Percentiles rank a stretch among this genome's conserved stretches.
Evolutionary conservation across 2,797 vertebrate genomes (phyloP).

Genomic region (Ctenochaetus hawaiiensis): DNA sequence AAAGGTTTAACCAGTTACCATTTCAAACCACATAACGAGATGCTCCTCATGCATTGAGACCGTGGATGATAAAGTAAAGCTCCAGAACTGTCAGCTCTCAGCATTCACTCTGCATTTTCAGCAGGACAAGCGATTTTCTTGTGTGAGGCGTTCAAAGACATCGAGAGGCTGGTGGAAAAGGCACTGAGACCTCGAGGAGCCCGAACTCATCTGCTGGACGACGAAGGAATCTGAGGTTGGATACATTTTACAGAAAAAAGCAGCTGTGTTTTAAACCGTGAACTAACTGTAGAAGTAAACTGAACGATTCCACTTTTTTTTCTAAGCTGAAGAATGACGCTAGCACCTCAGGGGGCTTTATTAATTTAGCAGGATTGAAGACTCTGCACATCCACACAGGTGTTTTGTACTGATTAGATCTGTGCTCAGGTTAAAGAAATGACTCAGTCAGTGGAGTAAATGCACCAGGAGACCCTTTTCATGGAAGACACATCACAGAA

Average conservation of each 20-base stretch:
- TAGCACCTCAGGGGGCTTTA: too few relatives aligned
- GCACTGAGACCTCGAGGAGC: constrained; percentile 40
- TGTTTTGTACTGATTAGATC: background rate
- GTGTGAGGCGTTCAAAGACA: constrained; percentile 86
- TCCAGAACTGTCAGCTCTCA: too few relatives aligned
- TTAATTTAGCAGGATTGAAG: background rate
- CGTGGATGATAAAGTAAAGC: background rate
- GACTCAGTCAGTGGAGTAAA: background rate
- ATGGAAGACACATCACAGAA: background rate
- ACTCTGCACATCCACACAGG: background rate
- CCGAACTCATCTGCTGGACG: constrained; percentile 32
- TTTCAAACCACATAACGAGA: too few relatives aligned
- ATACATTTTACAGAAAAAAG: background rate
- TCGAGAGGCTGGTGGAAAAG: constrained; percentile 87
- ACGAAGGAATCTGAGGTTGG: background rate
- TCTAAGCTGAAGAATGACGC: background rate
- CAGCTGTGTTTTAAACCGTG: background rate
- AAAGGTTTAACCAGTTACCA: too few relatives aligned
- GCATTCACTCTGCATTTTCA: background rate
- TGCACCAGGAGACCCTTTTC: background rate
- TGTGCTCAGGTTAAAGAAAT: background rate
- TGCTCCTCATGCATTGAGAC: background rate
- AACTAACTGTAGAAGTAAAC: background rate
- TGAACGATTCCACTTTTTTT: background rate
- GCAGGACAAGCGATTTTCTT: background rate